Conservation (phyloP, 2,888 invertebrate genomes). For the Chrysina gloriosa region DNA sequence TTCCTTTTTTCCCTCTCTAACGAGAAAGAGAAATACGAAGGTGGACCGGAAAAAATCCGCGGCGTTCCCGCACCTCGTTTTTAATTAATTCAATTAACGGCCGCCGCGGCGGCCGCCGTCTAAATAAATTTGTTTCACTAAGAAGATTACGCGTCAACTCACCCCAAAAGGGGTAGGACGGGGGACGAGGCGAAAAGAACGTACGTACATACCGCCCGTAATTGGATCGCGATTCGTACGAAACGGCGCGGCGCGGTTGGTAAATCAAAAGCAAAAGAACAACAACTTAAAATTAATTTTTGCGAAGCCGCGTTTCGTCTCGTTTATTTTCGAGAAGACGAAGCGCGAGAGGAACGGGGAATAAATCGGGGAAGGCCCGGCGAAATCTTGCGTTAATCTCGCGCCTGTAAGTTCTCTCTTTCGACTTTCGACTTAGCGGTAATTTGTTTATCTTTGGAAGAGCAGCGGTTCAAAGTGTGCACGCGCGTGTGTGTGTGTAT, state of each 20-base stretch:
- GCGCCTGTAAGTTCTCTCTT: neutral
- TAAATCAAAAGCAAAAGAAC: neutral
- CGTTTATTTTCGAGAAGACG: neutral
- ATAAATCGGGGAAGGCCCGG: neutral
- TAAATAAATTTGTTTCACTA: slow-evolving; percentile 9
- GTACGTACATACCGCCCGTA: too few relatives aligned
- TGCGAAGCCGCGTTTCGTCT: neutral
- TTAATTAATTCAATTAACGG: neutral
- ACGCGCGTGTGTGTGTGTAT: too few relatives aligned
- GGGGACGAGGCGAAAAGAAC: neutral
- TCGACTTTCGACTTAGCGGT: neutral
- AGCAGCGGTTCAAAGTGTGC: too few relatives aligned
- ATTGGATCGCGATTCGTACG: too few relatives aligned
- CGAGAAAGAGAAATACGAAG: too few relatives aligned
- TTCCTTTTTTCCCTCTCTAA: neutral
- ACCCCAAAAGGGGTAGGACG: neutral
- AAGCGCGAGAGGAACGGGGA: neutral
- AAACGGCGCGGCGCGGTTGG: neutral
- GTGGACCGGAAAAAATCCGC: neutral
- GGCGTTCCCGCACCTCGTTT: too few relatives aligned
- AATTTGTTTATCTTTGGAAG: too few relatives aligned
- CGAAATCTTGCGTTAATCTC: neutral
- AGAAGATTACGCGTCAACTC: slow-evolving; percentile 10
- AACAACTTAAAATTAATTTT: slow-evolving; percentile 13
- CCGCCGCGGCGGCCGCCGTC: neutral